Evolutionary conservation across 2,888 invertebrate species (phyloP).

Genomic region (Minunthozetes semirufus): DNA sequence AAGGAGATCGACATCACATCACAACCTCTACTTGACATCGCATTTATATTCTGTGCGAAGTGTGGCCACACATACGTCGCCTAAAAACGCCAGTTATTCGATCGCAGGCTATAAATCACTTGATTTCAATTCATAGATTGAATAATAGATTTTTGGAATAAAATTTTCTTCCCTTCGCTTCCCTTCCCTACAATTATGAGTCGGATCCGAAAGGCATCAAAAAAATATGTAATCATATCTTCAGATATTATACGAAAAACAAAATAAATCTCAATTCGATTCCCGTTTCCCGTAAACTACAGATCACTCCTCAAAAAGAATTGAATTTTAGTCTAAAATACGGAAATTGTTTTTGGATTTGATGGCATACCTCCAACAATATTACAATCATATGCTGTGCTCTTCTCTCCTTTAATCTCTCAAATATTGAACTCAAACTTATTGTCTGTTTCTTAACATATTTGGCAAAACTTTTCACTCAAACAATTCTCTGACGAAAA

Average conservation of each 20-base stretch:
- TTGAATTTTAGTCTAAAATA: not conserved
- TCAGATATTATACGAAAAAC: not conserved
- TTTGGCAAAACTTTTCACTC: not conserved
- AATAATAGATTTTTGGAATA: not conserved
- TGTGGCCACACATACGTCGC: not conserved
- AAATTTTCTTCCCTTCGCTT: not conserved
- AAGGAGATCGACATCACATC: constrained; percentile 7
- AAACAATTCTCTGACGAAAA: not conserved
- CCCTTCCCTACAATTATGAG: not conserved
- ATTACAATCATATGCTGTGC: not conserved
- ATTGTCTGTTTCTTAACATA: not conserved
- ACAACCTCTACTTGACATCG: constrained; percentile 10
- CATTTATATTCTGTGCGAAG: constrained; percentile 1
- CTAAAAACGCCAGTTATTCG: not conserved
- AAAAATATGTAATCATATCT: not conserved
- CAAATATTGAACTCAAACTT: not conserved
- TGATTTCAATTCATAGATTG: constrained; percentile 11
- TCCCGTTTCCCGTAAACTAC: not conserved
- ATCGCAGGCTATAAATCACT: constrained; percentile 17
- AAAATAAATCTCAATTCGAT: not conserved
- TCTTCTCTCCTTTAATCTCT: not conserved
- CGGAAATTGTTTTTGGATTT: not conserved
- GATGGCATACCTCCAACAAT: not conserved
- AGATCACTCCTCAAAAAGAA: not conserved
- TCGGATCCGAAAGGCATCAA: not conserved